Evolutionary conservation across 1,140 invertebrate genomes (phyloP).

Genomic region (Rhizoglyphus robini): DNA sequence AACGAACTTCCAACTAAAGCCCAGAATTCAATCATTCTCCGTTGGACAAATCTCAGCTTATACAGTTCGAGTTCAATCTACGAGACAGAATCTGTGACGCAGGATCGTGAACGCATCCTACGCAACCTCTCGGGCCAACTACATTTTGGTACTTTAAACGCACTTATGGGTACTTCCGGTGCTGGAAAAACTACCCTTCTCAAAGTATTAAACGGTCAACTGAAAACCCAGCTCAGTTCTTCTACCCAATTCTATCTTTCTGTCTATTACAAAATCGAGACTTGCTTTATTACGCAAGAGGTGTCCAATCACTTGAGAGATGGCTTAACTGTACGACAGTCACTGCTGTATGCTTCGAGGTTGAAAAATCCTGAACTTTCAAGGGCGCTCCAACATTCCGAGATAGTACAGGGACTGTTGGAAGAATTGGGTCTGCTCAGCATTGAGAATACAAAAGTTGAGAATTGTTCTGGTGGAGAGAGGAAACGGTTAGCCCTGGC

Average conservation of each 20-base stretch:
- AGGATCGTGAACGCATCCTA: not conserved
- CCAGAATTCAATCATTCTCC: not conserved
- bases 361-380: not conserved
- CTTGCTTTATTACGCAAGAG: not conserved
- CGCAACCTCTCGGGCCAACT: not conserved
- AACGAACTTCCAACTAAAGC: too few relatives aligned
- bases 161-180: not conserved
- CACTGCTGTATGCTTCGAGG: not conserved
- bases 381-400: not conserved
- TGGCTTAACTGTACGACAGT: not conserved
- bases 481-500: slow-evolving; percentile 82
- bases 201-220: not conserved
- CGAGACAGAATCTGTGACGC: too few relatives aligned
- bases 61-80: too few relatives aligned
- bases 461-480: slow-evolving; percentile 53
- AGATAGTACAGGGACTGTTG: not conserved
- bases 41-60: too few relatives aligned
- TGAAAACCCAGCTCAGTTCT: not conserved
- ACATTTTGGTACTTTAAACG: not conserved
- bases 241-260: not conserved
- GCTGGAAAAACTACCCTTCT: not conserved
- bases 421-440: not conserved
- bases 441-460: not conserved
- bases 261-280: not conserved
- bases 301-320: not conserved